Conservation (phyloP, 64 coral and sea anemone genomes). For the Stylophora pistillata region DNA sequence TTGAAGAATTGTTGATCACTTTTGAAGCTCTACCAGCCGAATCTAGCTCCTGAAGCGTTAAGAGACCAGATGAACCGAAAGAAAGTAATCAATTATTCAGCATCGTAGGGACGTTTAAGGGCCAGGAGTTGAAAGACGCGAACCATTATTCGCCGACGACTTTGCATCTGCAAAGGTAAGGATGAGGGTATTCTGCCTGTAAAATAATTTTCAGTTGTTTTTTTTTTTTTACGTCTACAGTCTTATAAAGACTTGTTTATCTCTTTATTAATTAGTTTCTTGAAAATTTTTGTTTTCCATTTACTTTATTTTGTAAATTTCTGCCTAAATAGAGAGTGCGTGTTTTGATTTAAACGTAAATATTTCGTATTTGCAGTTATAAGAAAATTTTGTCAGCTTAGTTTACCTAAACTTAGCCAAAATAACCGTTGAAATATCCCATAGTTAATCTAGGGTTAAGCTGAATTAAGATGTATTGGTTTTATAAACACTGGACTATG, state of each 20-base stretch:
- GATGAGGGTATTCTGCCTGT: not conserved
- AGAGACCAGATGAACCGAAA: conserved; percentile 40
- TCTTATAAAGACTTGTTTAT: not conserved
- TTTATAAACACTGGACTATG: not conserved
- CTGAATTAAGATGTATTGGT: not conserved
- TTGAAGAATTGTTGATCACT: conserved; percentile 30
- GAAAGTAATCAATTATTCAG: conserved; percentile 36
- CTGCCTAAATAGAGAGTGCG: not conserved
- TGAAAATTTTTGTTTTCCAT: not conserved
- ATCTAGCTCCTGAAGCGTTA: conserved; percentile 34
- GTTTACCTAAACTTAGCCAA: not conserved
- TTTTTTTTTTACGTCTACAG: not conserved
- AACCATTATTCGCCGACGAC: conserved; percentile 34
- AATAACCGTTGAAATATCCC: not conserved
- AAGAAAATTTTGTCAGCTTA: not conserved
- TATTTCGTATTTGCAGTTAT: not conserved
- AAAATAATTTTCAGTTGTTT: not conserved
- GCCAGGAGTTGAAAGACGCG: conserved; percentile 44
- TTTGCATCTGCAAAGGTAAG: conserved; percentile 32
- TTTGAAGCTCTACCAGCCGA: conserved; percentile 31
- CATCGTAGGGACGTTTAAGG: conserved; percentile 34
- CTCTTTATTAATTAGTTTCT: not conserved
- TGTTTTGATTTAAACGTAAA: conserved; percentile 24
- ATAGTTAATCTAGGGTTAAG: not conserved
- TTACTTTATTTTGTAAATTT: conserved; percentile 42